Evolutionary conservation across 2,888 invertebrate species (phyloP), one percentile per base, ranked within the genome.

Genomic region (Protonemura montana): DNA sequence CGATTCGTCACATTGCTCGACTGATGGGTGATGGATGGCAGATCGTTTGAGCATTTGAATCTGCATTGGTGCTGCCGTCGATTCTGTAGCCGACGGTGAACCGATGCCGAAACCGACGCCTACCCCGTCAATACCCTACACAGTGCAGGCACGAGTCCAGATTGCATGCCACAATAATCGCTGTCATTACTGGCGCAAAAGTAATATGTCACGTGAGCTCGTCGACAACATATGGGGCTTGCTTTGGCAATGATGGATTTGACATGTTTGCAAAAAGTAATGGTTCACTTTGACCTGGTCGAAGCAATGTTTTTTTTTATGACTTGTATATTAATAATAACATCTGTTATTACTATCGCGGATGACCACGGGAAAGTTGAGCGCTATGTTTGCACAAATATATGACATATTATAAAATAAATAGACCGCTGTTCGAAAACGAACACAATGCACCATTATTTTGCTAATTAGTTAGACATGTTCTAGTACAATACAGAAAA

Each of bases 271-370:
- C 29, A 81, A 28, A 59, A 30, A 81, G 81, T 81, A 81, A 81
- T 81, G 30, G 81, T n/a, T 28, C 81, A 30, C 81, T 81, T 81
- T 81, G 81, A 81, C 81, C 81, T 26, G 28, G 26, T n/a, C 28
- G 27, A 30, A 30, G n/a, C n/a, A 27, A 28, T 28, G 28, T 27
- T 81, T 81, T 80, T n/a, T n/a, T 81, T 81, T 81, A 81, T 29
- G 29, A 30, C 29, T 81, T 28, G n/a, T 21, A 30, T n/a, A 81
- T 81, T 81, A 30, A 59, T 59, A 59, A 59, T 59, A 59, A 59
- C 28, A 30, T 27, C 81, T 81, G 81, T 30, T 81, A 29, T 81
- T n/a, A 81, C 16, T 81, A 81, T 28, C 16, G 81, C 78, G 26
- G 78, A 27, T 25, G 78, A 25, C 59, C 59, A 21, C 59, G 21